Evolutionary conservation across 2,797 vertebrate species (phyloP), one percentile per base, ranked within the genome.

Genomic region (Sebastes itinus): DNA sequence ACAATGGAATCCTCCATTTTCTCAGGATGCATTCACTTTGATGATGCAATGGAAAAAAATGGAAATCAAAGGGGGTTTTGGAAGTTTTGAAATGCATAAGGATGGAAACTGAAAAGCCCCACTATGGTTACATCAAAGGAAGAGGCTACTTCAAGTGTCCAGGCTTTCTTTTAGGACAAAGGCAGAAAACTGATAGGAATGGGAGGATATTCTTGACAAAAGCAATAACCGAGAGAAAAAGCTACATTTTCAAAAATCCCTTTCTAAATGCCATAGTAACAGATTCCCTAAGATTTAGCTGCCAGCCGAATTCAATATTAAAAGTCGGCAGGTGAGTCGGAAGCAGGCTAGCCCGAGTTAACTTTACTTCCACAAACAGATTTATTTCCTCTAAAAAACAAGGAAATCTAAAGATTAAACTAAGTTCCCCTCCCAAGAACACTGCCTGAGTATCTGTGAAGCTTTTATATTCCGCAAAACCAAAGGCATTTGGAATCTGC

Each of bases 401-500:
- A 64, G 68, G 70, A 83, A 84, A 84, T 80, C 69, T 80, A 61
- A 78, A 83, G 65, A 89, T 88, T 82, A 82, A 90, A 89, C 33
- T 32, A 63, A 89, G 88, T 85, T 60, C 67, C 30, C 72, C 60
- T 73, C 66, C 6, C 2, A 32, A 78, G 66, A 92, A 89, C 75
- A 84, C 18, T 72, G 78, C 85, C 86, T 63, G 72, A 87, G 72
- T 79, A 65, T 81, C 78, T 71, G 49, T 49, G 74, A 89, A 88
- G 77, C 78, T 87, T 89, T 90, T 82, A 81, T 82, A 69, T 84
- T 75, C 64, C 56, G 70, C 77, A 86, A 74, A 89, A 55, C 64
- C 84, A 86, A 75, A 49, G 72, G 82, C 89, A 73, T 87, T 88
- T 84, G 76, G 84, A 92, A 92, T 93, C 87, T 90, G 89, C 91